Conservation (phyloP, 2,113 vertebrate species). For the Recurvirostra avosetta region DNA sequence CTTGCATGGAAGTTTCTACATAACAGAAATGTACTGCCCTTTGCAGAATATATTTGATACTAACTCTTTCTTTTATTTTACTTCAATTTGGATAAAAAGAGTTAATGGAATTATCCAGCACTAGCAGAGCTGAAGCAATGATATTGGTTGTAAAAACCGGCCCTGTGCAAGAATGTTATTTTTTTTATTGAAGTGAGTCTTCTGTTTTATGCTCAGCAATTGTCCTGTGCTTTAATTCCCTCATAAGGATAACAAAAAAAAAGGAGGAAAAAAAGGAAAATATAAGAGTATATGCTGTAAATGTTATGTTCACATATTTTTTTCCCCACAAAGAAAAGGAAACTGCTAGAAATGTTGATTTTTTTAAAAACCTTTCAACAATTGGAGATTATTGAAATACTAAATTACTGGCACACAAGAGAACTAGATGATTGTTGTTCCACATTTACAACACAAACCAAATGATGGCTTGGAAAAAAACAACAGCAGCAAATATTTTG, state of each 20-base stretch:
- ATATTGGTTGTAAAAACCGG: neutral
- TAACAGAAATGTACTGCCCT: neutral
- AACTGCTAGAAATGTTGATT: slow-evolving; percentile 49
- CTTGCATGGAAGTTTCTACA: neutral
- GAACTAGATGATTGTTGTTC: slow-evolving; percentile 52
- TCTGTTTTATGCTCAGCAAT: neutral
- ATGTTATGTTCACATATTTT: slow-evolving; percentile 23
- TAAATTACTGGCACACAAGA: slow-evolving; percentile 58
- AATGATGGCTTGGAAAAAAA: slow-evolving; percentile 52
- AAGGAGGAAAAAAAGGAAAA: neutral
- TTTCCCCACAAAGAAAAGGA: slow-evolving; percentile 14
- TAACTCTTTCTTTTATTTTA: neutral
- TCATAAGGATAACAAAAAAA: neutral
- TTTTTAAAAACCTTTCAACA: slow-evolving; percentile 47
- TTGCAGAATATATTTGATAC: neutral
- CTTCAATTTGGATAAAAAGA: neutral
- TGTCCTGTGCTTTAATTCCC: slow-evolving; percentile 27
- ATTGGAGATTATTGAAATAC: slow-evolving; percentile 54
- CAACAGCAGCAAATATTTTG: slow-evolving; percentile 51
- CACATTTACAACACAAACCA: slow-evolving; percentile 53
- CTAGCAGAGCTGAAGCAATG: neutral
- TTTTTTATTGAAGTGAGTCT: neutral
- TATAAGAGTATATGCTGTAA: neutral
- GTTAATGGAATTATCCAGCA: neutral
- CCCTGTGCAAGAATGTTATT: neutral